A percentile compares a stretch with the other conserved stretches of the same genome.
Evolutionary conservation across 2,113 vertebrate genomes (phyloP).

Genomic region (Sceloporus tristichus): DNA sequence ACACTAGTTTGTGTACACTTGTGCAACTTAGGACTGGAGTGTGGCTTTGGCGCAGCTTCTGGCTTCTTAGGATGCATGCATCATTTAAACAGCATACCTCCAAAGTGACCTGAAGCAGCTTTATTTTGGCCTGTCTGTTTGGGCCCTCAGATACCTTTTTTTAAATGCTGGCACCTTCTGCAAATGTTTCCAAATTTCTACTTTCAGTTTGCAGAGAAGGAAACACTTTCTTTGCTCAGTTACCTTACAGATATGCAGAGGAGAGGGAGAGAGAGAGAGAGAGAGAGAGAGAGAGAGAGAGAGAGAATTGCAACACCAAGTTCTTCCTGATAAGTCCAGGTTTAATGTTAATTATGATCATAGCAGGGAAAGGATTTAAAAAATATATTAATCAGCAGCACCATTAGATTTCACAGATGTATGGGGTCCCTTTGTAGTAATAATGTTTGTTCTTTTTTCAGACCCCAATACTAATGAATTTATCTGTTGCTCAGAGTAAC

Average conservation of each 20-base stretch:
- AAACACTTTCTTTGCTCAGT: slow-evolving; percentile 48
- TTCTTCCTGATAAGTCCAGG: slow-evolving; percentile 26
- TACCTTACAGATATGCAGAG: slow-evolving; percentile 27
- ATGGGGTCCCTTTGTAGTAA: slow-evolving; percentile 29
- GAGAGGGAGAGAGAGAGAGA: neutral
- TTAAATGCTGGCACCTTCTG: slow-evolving; percentile 27
- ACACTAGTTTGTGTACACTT: slow-evolving; percentile 42
- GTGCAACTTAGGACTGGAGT: slow-evolving; percentile 1
- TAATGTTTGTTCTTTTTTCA: slow-evolving; percentile 48
- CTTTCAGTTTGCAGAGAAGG: neutral
- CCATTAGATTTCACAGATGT: slow-evolving; percentile 33
- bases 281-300: neutral
- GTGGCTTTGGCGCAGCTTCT: too few relatives aligned
- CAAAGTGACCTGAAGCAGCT: too few relatives aligned
- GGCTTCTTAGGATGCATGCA: too few relatives aligned
- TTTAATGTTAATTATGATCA: slow-evolving; percentile 32
- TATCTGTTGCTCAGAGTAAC: slow-evolving; percentile 75
- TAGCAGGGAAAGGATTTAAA: neutral
- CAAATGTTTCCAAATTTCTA: slow-evolving; percentile 49
- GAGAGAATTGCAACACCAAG: slow-evolving; percentile 29
- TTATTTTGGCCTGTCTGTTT: neutral
- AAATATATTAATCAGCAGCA: slow-evolving; percentile 33
- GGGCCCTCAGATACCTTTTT: slow-evolving; percentile 32
- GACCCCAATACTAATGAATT: slow-evolving; percentile 73
- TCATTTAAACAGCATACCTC: too few relatives aligned